phyloP scores from a whole-genome alignment of 2,797 vertebrate species.

The Acanthopagrus latus region DNA sequence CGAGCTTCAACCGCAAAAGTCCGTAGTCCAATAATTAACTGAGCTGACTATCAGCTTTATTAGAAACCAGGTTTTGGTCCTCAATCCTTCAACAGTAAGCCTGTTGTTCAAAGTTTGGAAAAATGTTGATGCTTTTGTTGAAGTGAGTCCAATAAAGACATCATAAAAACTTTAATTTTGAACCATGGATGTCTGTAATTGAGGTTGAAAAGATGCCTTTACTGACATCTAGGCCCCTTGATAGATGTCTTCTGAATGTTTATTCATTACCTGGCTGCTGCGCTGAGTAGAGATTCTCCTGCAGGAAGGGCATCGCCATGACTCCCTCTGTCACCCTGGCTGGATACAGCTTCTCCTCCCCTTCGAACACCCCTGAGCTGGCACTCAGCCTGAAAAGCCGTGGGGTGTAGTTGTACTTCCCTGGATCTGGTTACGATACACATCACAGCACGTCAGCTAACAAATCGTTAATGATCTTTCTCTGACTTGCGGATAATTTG shows the following conservation, averaged over 20 bases:
- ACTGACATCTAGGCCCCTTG: no score
- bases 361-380: conserved; percentile 82
- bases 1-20: no score
- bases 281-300: conserved; percentile 86
- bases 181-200: no score
- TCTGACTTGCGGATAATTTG: not conserved
- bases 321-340: conserved; percentile 76
- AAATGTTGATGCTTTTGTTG: no score
- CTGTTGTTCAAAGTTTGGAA: no score
- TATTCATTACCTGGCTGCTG: conserved; percentile 84
- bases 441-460: not conserved
- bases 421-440: conserved; percentile 80
- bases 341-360: conserved; percentile 82
- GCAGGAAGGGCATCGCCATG: conserved; percentile 88
- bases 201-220: no score
- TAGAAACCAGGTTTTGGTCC: no score
- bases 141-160: no score
- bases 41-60: no score
- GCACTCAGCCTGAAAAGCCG: conserved; percentile 84
- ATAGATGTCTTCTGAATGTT: no score
- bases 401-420: conserved; percentile 87
- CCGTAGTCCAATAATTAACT: not conserved
- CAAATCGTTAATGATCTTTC: not conserved
- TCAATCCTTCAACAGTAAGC: no score
- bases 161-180: no score